phyloP scores from a whole-genome alignment of 2,888 invertebrate species.

The Agrotis ipsilon region DNA sequence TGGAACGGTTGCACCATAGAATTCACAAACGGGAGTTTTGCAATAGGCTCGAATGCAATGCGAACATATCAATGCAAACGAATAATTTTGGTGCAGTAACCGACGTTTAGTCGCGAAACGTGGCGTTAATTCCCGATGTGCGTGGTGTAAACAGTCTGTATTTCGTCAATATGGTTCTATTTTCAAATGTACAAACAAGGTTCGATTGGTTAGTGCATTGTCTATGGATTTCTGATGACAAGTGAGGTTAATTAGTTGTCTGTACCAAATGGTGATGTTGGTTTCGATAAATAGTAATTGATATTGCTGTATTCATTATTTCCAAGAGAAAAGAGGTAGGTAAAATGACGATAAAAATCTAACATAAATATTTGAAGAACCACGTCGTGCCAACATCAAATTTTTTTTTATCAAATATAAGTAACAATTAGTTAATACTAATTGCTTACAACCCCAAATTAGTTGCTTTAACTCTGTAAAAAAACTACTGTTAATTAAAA shows the following conservation, averaged over 20 bases:
- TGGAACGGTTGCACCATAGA: constrained; percentile 55
- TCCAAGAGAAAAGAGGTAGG: too few relatives aligned
- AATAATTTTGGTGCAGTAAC: constrained; percentile 59
- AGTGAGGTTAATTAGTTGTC: neutral
- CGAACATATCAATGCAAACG: constrained; percentile 54
- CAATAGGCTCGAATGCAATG: constrained; percentile 57
- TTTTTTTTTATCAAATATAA: too few relatives aligned
- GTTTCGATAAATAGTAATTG: neutral
- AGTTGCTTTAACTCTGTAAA: too few relatives aligned
- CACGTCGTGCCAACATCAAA: too few relatives aligned
- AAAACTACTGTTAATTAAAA: neutral
- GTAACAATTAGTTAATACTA: too few relatives aligned
- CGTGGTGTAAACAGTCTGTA: constrained; percentile 20
- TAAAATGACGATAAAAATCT: too few relatives aligned
- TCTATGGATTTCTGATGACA: constrained; percentile 10
- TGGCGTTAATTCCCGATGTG: constrained; percentile 33
- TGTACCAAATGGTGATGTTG: too few relatives aligned
- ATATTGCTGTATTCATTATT: neutral
- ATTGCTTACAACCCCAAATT: too few relatives aligned
- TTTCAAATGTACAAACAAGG: constrained; percentile 15
- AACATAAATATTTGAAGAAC: too few relatives aligned
- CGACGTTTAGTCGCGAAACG: constrained; percentile 45
- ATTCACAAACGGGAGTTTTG: constrained; percentile 58
- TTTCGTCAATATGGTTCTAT: constrained; percentile 25
- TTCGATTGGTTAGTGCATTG: constrained; percentile 5